Percentiles rank a stretch among this genome's conserved stretches.
These are phyloP conservation scores for Chlorodrepanis virens DNA, from an alignment of 2,113 vertebrate species.

Conservation along the genomic window DNA sequence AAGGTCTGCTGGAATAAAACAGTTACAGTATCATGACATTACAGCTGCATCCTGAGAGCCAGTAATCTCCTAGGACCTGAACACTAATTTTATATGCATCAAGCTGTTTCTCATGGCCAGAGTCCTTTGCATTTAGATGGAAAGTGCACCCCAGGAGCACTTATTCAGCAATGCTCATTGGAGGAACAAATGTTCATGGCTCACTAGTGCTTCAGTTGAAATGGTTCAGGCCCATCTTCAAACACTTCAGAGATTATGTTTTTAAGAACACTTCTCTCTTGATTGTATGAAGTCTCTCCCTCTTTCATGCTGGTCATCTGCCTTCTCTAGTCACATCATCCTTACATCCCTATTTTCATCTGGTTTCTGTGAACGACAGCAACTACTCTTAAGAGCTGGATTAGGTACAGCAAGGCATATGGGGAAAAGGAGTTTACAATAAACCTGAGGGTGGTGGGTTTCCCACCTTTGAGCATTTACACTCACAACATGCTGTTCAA, in stretches of 20 bases:
- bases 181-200: neutral
- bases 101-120: neutral
- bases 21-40: neutral
- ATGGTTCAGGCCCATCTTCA: neutral
- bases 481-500: neutral
- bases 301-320: neutral
- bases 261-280: neutral
- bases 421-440: neutral
- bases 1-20: neutral
- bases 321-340: neutral
- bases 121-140: neutral
- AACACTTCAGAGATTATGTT: neutral
- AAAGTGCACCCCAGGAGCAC: neutral
- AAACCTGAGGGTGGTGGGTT: neutral
- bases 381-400: neutral
- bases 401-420: neutral
- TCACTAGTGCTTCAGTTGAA: neutral
- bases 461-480: neutral
- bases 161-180: neutral
- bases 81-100: neutral
- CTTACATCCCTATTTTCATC: neutral
- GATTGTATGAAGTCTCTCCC: neutral
- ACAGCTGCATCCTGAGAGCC: neutral
- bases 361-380: neutral
- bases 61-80: neutral